Evolutionary conservation across 2,797 vertebrate genomes (phyloP).

Genomic region (Aythya fuligula): DNA sequence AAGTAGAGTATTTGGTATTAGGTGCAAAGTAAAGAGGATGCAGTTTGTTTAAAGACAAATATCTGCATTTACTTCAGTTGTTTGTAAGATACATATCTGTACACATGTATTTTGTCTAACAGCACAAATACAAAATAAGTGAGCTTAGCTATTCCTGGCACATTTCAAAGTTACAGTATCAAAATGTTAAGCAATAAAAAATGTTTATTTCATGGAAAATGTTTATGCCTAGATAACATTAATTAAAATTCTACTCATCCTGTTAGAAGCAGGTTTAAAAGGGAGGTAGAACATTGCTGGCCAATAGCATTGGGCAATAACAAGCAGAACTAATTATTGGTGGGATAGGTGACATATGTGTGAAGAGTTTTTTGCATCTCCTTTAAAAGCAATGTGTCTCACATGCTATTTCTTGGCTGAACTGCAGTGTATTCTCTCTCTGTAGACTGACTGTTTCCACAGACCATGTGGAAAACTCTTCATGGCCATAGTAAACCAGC

Average conservation of each 20-base stretch:
- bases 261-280: neutral
- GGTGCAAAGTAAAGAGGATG: neutral
- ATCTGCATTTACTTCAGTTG: neutral
- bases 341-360: neutral
- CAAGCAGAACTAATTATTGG: neutral
- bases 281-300: neutral
- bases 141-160: constrained; percentile 20
- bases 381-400: neutral
- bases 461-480: neutral
- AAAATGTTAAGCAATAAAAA: constrained; percentile 41
- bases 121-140: neutral
- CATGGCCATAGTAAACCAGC: neutral
- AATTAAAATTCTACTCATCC: neutral
- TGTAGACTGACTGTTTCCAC: neutral
- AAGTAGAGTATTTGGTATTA: neutral
- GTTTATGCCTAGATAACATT: neutral
- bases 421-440: neutral
- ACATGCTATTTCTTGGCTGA: neutral
- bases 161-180: constrained; percentile 10
- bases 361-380: neutral
- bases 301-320: neutral
- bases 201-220: neutral
- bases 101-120: neutral
- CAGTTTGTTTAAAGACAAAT: neutral
- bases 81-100: neutral